phyloP scores from a whole-genome alignment of 2,797 vertebrate genomes.

The Naso thynnoides region DNA sequence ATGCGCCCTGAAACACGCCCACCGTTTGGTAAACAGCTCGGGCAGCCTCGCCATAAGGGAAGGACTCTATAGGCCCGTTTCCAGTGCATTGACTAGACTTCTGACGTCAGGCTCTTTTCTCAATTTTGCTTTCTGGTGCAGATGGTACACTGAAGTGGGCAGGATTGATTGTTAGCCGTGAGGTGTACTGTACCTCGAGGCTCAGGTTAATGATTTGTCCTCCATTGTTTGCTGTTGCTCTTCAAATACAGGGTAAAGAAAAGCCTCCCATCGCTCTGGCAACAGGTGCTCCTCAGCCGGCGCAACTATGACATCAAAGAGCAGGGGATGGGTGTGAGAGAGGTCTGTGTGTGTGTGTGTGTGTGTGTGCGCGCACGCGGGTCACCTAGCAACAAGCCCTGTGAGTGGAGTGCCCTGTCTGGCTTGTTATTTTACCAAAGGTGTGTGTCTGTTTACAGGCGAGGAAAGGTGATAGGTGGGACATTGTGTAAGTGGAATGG shows the following conservation, averaged over 20 bases:
- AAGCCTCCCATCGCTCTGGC: constrained; percentile 63
- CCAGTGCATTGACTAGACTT: neutral
- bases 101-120: neutral
- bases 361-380: neutral
- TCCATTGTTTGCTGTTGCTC: constrained; percentile 48
- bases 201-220: constrained; percentile 34
- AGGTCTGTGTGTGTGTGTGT: neutral
- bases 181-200: constrained; percentile 19
- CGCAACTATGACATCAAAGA: constrained; percentile 55
- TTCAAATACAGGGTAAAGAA: constrained; percentile 53
- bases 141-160: too few relatives aligned
- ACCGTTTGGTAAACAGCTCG: neutral
- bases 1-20: neutral
- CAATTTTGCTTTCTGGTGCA: too few relatives aligned
- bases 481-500: constrained; percentile 64
- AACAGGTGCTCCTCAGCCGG: constrained; percentile 68
- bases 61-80: neutral
- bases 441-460: constrained; percentile 69
- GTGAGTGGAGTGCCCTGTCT: constrained; percentile 39
- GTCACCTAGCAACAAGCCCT: constrained; percentile 75
- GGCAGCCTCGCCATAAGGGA: neutral
- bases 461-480: constrained; percentile 69
- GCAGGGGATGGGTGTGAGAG: constrained; percentile 28
- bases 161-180: too few relatives aligned
- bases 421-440: constrained; percentile 61